These are phyloP conservation scores for Etheostoma spectabile DNA, from an alignment of 2,113 vertebrate species.

Conservation along the genomic window DNA sequence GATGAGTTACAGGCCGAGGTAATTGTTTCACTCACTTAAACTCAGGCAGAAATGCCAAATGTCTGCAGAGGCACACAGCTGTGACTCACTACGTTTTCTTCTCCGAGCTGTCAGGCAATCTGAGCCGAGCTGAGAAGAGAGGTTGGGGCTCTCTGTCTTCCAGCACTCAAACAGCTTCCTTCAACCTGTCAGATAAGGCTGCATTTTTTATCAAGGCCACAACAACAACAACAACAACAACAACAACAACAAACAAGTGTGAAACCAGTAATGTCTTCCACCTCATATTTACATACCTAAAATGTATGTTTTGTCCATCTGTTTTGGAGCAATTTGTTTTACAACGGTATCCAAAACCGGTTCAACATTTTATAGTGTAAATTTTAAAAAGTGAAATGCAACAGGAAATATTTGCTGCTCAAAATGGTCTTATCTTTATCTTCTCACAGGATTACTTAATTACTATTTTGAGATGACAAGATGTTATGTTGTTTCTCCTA, in stretches of 20 bases:
- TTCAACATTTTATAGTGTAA: no score
- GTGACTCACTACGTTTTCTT: conserved; percentile 14
- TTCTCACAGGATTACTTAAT: neutral
- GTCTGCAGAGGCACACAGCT: neutral
- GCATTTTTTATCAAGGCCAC: conserved; percentile 3
- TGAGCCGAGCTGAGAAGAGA: conserved; percentile 4
- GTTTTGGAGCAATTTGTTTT: neutral
- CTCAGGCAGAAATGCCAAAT: neutral
- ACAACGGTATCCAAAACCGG: neutral
- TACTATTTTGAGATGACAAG: no score
- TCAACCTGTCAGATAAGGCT: conserved; percentile 7
- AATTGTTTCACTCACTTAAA: conserved; percentile 7
- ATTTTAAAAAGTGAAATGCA: neutral
- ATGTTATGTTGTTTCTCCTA: neutral
- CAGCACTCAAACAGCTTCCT: conserved; percentile 7
- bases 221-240: conserved; percentile 3
- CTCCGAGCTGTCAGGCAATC: conserved; percentile 11
- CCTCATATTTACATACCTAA: neutral
- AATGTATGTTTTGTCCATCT: neutral
- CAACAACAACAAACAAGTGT: no score
- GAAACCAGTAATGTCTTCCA: no score
- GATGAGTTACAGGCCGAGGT: neutral
- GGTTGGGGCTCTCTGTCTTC: conserved; percentile 15
- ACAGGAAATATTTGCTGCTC: neutral
- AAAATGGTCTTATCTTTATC: neutral